Evolutionary conservation across 2,113 vertebrate genomes (phyloP), one percentile per base, ranked within the genome.

Genomic region (Thermophis baileyi): DNA sequence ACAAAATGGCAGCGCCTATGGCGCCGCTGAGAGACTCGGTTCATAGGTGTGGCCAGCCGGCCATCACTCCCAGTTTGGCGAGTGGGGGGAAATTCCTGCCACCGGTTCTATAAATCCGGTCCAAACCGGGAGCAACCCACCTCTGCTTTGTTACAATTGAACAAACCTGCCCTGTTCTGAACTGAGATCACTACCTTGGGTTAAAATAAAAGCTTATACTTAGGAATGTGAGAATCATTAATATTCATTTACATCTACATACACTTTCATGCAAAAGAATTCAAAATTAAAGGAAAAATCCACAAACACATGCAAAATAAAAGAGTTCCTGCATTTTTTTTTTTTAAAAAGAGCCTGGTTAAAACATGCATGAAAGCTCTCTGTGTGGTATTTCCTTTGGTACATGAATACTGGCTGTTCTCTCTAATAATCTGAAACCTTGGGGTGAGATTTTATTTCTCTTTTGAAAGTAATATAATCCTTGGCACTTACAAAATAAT

Each of bases 391-490:
- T 94, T 97, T 95, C 95, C 97, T 97, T 96, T 95, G 95, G 49
- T 91, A 96, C 95, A 96, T 96, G 96, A 95, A 96, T 95, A 96
- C 96, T 97, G 93, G 95, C 96, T 96, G 96, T 93, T 97, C 96
- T 94, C 91, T 96, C 92, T 96, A 96, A 97, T 97, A 97, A 97
- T 97, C 96, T 94, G 89, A 95, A 96, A 95, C 95, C 97, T 97
- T 94, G 94, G 95, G 95, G 94, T 97, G 96, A 95, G 95, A 96
- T 97, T 90, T 97, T 97, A 97, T 97, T 97, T 96, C 96, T 97
- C 96, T 97, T 97, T 97, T 96, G 95, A 97, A 97, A 95, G 93
- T 97, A 96, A 96, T 97, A 96, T 97, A 96, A 97, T 96, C 96
- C 97, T 94, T 96, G 96, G 96, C 96, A 96, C 95, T 96, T 95